Base-by-base conservation (phyloP, 2,888 invertebrate species). In the Leptogaster cylindrica region DNA sequence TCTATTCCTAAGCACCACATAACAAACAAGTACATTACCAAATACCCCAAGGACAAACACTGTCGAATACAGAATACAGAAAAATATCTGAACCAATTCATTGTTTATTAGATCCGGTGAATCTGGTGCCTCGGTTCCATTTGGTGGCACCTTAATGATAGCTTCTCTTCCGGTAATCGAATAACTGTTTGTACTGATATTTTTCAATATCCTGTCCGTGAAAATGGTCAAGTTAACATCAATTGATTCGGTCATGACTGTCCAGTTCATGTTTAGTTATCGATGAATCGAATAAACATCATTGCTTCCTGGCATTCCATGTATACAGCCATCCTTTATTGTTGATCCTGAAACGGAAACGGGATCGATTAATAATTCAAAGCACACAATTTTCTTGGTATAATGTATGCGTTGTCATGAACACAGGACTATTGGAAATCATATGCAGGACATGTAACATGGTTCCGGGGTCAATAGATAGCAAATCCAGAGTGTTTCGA, bases 21-120 rank as follows among this genome's bases (percentile, higher is more conserved):
- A 97, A 76, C 95, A 95, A 18, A 98, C 97, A 14, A 98, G 83
- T 0, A 90, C 85, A 80, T 97, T 97, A 0, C 97, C 97, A 73
- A 91, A 88, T 1, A 95, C 84, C 2, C 98, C 98, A 44, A 95
- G 83, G 0, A 93, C 85, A 78, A 97, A 98, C 71, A 97, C 93
- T 10, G 87, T 84, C 5, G 89, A 87, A 81, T 97, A 97, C 69
- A 93, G 44, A 8, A 72, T 52, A 46, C 70, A 69, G 63, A 73
- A 73, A n/a, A 70, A 68, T 8, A 70, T 70, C 33, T 72, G 73
- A 20, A 72, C 68, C 12, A 70, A 36, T 67, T 68, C 66, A 64
- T 71, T 72, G 25, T 67, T 67, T 25, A 72, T 71, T 16, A 72
- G 44, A 52, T 72, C 68, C 2, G 48, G 12, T 18, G 70, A 16